Percentiles rank a stretch among this genome's conserved stretches.
Evolutionary conservation across 2,113 vertebrate genomes (phyloP).

Genomic region (Struthidea cinerea): DNA sequence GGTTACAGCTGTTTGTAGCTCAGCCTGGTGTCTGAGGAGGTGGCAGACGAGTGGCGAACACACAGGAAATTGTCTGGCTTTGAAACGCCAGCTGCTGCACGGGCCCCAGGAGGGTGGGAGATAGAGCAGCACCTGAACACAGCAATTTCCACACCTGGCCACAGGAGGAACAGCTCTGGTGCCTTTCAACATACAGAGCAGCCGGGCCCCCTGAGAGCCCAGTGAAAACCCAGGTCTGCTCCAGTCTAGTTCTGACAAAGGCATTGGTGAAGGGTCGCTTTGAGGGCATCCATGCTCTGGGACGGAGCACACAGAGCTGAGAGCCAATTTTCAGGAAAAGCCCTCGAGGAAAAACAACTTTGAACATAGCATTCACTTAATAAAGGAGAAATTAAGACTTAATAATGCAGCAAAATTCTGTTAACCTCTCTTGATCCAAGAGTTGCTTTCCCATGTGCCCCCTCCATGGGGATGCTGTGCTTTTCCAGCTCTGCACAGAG

Average conservation of each 20-base stretch:
- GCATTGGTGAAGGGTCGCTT: neutral
- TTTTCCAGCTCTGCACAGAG: slow-evolving; percentile 10
- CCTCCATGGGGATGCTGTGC: slow-evolving; percentile 30
- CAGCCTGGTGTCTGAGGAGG: neutral
- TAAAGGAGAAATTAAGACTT: slow-evolving; percentile 76
- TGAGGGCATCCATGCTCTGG: neutral
- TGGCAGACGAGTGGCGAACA: neutral
- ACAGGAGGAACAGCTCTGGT: neutral
- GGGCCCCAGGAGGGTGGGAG: neutral
- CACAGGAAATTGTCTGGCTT: neutral
- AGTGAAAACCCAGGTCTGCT: neutral
- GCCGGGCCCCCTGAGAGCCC: neutral
- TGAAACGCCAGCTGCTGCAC: neutral
- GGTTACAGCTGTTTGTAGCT: neutral
- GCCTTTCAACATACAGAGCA: neutral
- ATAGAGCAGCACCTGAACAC: neutral
- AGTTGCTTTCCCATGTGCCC: slow-evolving; percentile 14
- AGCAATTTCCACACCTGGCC: neutral
- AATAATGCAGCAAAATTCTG: slow-evolving; percentile 73
- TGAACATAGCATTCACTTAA: slow-evolving; percentile 62
- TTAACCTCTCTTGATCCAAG: slow-evolving; percentile 74
- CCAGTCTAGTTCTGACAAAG: neutral
- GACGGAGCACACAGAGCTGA: slow-evolving; percentile 26
- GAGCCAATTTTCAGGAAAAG: slow-evolving; percentile 68
- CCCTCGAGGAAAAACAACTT: slow-evolving; percentile 69